These are phyloP conservation scores for Galeopsomyia nigrocyanea DNA, from an alignment of 2,888 invertebrate genomes.

Conservation along the genomic window DNA sequence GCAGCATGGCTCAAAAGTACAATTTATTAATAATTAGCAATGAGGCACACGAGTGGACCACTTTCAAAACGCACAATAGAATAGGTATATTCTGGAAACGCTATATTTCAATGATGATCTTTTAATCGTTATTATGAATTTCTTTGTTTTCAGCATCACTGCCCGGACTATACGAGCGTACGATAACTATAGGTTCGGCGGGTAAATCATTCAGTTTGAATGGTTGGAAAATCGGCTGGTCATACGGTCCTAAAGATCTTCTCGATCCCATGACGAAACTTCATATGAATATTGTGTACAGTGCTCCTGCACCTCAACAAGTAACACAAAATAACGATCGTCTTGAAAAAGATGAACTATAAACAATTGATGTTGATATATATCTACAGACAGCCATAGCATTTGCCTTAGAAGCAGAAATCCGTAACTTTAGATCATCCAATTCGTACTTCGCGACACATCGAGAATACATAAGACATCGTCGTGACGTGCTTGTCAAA, in stretches of 20 bases:
- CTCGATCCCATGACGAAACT: slow-evolving; percentile 86
- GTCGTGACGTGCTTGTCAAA: slow-evolving; percentile 84
- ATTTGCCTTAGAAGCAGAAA: slow-evolving; percentile 73
- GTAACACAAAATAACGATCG: slow-evolving; percentile 62
- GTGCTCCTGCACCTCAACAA: slow-evolving; percentile 89
- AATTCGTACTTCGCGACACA: slow-evolving; percentile 90
- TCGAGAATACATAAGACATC: slow-evolving; percentile 79
- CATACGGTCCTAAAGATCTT: slow-evolving; percentile 87
- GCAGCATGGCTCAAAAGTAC: no score
- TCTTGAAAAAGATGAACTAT: not conserved
- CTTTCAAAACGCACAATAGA: slow-evolving; percentile 89
- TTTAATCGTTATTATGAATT: not conserved
- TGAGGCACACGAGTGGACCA: slow-evolving; percentile 99
- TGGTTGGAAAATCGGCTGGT: slow-evolving; percentile 98
- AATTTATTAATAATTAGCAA: slow-evolving; percentile 76
- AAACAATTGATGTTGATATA: no score
- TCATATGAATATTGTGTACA: slow-evolving; percentile 95
- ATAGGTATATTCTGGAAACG: slow-evolving; percentile 76
- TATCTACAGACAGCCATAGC: slow-evolving; percentile 4
- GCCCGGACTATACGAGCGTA: slow-evolving; percentile 98
- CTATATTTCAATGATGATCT: no score
- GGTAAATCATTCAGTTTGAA: slow-evolving; percentile 98
- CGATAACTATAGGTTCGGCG: slow-evolving; percentile 95
- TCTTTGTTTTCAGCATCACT: slow-evolving; percentile 76
- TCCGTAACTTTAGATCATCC: slow-evolving; percentile 76